Base-by-base conservation (phyloP, 2,797 vertebrate genomes). In the Benthosema pterotum region DNA sequence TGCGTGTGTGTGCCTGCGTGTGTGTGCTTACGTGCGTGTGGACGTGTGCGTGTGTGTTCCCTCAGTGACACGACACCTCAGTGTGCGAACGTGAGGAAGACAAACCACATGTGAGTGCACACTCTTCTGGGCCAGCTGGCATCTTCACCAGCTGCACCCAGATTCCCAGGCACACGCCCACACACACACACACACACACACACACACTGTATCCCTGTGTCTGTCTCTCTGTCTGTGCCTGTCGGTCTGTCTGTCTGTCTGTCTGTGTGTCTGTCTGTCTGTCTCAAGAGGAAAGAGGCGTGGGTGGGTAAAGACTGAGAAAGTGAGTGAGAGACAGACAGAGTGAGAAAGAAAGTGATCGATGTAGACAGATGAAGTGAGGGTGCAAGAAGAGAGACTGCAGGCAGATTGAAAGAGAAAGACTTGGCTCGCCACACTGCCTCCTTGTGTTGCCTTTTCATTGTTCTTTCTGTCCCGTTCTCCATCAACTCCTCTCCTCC, bases 1-100 rank as follows among this genome's bases (percentile, higher is more conserved):
- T 52, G 17, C 53, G 58, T 32, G 63, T 58, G 49, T 60, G 58
- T 57, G 56, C 53, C 5, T 72, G 52, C 50, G 14, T 61, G 56
- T 60, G 45, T 17, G 15, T 60, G n/a, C 3, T 7, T 2, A 9
- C 11, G 32, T 11, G 5, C 3, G 28, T 7, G 32, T 38, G 32
- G 2, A 2, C 11, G 32, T 2, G 32, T 38, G 32, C 1, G 32
- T 38, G 32, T 38, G 5, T 8, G 32, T 38, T 38, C 32, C 16
- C n/a, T 49, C 25, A 60, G 19, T 14, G 2, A 38, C 32, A 38
- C 32, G 8, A 38, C 32, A 58, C 49, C 32, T 18, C 32, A 42
- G 46, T 32, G 59, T 43, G 32, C 12, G 57, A 9, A 42, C n/a
- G 56, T 47, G 42, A 47, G 12, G 45, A 22, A 22, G 17, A 47